Percentiles rank a stretch among this genome's conserved stretches.
These are phyloP conservation scores for Oscheius sp. DNA, from an alignment of 1,140 invertebrate genomes.

Conservation along the genomic window DNA sequence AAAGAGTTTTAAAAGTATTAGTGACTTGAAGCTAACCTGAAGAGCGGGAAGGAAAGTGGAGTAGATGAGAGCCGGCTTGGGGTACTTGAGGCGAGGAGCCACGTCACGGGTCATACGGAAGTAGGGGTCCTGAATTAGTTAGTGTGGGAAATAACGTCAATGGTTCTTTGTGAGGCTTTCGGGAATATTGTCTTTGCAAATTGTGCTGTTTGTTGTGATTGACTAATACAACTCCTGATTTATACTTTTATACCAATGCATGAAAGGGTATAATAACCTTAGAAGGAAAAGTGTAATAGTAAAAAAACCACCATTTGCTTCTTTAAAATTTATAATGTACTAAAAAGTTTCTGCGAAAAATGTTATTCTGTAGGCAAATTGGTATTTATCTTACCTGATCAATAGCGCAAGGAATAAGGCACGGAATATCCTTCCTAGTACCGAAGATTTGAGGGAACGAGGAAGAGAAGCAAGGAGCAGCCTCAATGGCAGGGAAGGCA, in stretches of 20 bases:
- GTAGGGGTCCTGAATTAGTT: slow-evolving; percentile 90
- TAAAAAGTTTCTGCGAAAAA: not conserved
- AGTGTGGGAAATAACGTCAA: no score
- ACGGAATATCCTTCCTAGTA: slow-evolving; percentile 75
- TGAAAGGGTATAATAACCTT: slow-evolving; percentile 20
- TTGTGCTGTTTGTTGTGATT: no score
- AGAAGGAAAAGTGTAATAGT: slow-evolving; percentile 1
- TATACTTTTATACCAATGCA: no score
- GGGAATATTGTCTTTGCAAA: no score
- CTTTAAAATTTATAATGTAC: slow-evolving; percentile 17
- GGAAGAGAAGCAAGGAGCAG: slow-evolving; percentile 86
- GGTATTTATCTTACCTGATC: slow-evolving; percentile 74
- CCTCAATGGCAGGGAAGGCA: slow-evolving; percentile 91
- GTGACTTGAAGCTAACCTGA: no score
- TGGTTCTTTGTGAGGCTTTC: no score
- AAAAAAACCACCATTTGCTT: not conserved
- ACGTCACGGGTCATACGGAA: slow-evolving; percentile 98
- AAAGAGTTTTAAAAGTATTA: not conserved
- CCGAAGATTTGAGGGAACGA: slow-evolving; percentile 94
- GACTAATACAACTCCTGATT: no score
- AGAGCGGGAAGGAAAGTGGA: slow-evolving; percentile 91
- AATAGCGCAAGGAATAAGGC: slow-evolving; percentile 95
- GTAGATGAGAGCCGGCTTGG: slow-evolving; percentile 90
- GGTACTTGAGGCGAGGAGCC: slow-evolving; percentile 78
- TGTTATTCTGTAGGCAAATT: not conserved